A percentile compares a stretch with the other conserved stretches of the same genome.
phyloP scores from a whole-genome alignment of 2,797 vertebrate species.

The Melanotaenia trifasciata region DNA sequence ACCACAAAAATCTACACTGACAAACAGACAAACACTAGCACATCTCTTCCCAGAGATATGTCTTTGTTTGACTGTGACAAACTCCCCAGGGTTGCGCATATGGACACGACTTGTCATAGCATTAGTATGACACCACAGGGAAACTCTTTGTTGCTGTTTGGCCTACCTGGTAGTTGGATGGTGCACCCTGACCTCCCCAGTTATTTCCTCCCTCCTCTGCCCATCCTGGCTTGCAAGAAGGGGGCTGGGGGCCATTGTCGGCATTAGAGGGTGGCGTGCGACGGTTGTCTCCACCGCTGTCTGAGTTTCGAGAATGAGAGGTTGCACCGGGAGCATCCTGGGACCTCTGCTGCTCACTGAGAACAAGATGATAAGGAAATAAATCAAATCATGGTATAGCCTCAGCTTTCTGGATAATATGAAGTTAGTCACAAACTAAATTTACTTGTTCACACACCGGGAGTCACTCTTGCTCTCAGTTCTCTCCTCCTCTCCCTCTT shows the following conservation, averaged over 20 bases:
- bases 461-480: constrained; percentile 78
- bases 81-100: background rate
- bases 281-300: constrained; percentile 79
- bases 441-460: constrained; percentile 70
- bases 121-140: background rate
- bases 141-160: constrained; percentile 6
- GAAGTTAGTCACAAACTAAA: background rate
- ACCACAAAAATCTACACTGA: constrained; percentile 59
- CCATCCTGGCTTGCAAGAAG: constrained; percentile 88
- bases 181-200: constrained; percentile 79
- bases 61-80: constrained; percentile 8
- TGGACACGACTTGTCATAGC: background rate
- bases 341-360: constrained; percentile 78
- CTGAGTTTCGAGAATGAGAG: constrained; percentile 76
- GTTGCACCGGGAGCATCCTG: constrained; percentile 71
- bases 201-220: constrained; percentile 85
- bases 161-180: constrained; percentile 86
- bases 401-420: background rate
- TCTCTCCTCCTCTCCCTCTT: constrained; percentile 88
- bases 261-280: constrained; percentile 77
- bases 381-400: background rate
- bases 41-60: constrained; percentile 17
- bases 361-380: background rate
- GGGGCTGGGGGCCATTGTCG: constrained; percentile 80
- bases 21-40: constrained; percentile 32